These are phyloP conservation scores for Bubo bubo DNA, from an alignment of 2,113 vertebrate genomes.

Conservation along the genomic window DNA sequence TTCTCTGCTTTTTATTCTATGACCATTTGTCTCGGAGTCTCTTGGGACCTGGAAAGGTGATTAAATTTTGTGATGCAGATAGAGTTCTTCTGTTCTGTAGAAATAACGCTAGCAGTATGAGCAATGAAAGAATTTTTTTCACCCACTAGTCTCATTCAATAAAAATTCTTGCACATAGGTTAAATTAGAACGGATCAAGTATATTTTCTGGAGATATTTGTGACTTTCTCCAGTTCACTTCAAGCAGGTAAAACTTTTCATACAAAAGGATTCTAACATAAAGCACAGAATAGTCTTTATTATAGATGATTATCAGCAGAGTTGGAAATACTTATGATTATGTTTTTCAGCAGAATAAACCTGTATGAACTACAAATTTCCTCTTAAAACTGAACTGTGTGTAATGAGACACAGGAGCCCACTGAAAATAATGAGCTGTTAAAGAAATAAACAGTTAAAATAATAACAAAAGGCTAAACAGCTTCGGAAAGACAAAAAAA, in stretches of 20 bases:
- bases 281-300: not conserved
- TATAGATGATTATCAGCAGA: not conserved
- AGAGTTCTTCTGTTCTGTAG: not conserved
- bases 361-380: not conserved
- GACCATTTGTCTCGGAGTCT: not conserved
- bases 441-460: constrained; percentile 64
- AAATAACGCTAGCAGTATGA: not conserved
- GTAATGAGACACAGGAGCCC: constrained; percentile 58
- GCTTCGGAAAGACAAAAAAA: not conserved
- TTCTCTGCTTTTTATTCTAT: not conserved
- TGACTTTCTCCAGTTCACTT: not conserved
- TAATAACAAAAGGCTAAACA: constrained; percentile 44
- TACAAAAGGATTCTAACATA: not conserved
- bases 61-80: not conserved
- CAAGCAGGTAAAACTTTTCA: not conserved
- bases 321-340: not conserved
- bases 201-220: not conserved
- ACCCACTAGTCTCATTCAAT: constrained; percentile 42
- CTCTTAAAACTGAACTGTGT: not conserved
- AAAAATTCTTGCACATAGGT: constrained; percentile 22
- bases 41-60: not conserved
- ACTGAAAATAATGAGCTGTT: constrained; percentile 61
- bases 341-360: constrained; percentile 15
- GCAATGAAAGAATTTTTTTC: not conserved
- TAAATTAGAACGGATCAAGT: not conserved